Base-by-base conservation (phyloP, 2,888 invertebrate genomes). In the Temnothorax rugatulus region DNA sequence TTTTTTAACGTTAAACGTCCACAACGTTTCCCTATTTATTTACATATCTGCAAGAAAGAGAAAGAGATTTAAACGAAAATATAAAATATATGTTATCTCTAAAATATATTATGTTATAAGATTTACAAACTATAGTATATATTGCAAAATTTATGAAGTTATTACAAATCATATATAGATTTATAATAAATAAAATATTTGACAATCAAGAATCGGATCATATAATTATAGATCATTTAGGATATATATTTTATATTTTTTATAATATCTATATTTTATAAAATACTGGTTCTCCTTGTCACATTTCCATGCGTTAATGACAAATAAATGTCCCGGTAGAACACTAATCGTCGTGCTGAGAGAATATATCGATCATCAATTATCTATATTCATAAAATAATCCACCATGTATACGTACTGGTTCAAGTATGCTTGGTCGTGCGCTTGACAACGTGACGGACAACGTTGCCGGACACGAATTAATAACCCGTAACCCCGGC, bases 321-420 rank as follows among this genome's bases (percentile, higher is more conserved):
- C 86, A 64, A 79, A 87, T 87, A 84, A 82, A 87, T 66, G 79
- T 73, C 63, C 71, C 66, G 34, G 50, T 81, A 79, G 87, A 89
- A 85, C 59, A 54, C 44, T 69, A 59, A 41, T 11, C 57, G 41
- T 64, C 75, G 76, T 75, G 69, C 41, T 47, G 83, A 89, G 44
- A 89, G 64, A 76, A 75, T 87, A 77, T 71, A 82, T 89, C 82
- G 86, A 86, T 83, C 81, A 87, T 89, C 87, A 75, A 86, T 87
- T 89, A n/a, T n/a, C n/a, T n/a, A 89, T 89, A 84, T 77, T 77
- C 52, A 54, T 68, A 64, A 84, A 87, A 89, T 89, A 89, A 79
- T 83, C 75, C 81, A 64, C 59, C 83, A 66, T 83, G 75, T 81
- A 85, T 73, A 84, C 63, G 54, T 52, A 64, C n/a, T 64, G 18